Evolutionary conservation across 1,140 invertebrate genomes (phyloP).

Genomic region (Euwallacea fornicatus): DNA sequence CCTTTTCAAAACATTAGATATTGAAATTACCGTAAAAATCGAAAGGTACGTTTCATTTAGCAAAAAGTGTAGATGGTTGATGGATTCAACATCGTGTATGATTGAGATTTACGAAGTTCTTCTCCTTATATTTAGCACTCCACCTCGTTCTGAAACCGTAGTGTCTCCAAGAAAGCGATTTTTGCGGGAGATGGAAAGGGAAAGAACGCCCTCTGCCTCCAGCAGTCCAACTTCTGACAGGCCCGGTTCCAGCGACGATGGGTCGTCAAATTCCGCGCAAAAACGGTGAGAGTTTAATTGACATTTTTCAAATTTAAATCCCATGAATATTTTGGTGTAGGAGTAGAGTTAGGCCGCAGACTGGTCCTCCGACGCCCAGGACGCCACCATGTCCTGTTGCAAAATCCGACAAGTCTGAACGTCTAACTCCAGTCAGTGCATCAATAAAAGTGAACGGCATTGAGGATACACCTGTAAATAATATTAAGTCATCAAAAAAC

Average conservation of each 20-base stretch:
- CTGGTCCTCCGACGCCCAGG: conserved; percentile 37
- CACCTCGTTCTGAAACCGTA: conserved; percentile 49
- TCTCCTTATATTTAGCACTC: conserved; percentile 44
- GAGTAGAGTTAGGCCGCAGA: conserved; percentile 51
- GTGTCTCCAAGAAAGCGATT: conserved; percentile 66
- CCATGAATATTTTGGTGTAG: conserved; percentile 27
- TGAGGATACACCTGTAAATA: conserved; percentile 37
- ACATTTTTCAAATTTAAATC: not conserved
- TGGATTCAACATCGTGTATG: no score
- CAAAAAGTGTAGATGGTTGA: no score
- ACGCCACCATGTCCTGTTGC: conserved; percentile 27
- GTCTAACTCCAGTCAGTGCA: conserved; percentile 55
- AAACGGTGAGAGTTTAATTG: conserved; percentile 24
- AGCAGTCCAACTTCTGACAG: conserved; percentile 34
- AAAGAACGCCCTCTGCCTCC: conserved; percentile 40
- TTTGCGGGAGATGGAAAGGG: conserved; percentile 61
- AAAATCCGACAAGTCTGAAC: conserved; percentile 18
- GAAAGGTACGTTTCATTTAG: no score
- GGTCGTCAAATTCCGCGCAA: conserved; percentile 32
- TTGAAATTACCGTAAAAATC: no score
- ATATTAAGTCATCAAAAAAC: conserved; percentile 43
- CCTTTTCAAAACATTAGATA: no score
- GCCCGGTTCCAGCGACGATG: conserved; percentile 34
- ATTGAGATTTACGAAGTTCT: no score
- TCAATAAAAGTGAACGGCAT: conserved; percentile 37